A percentile compares a stretch with the other conserved stretches of the same genome.
phyloP scores from a whole-genome alignment of 2,797 vertebrate genomes.

The Poeciliopsis paucimaculata region DNA sequence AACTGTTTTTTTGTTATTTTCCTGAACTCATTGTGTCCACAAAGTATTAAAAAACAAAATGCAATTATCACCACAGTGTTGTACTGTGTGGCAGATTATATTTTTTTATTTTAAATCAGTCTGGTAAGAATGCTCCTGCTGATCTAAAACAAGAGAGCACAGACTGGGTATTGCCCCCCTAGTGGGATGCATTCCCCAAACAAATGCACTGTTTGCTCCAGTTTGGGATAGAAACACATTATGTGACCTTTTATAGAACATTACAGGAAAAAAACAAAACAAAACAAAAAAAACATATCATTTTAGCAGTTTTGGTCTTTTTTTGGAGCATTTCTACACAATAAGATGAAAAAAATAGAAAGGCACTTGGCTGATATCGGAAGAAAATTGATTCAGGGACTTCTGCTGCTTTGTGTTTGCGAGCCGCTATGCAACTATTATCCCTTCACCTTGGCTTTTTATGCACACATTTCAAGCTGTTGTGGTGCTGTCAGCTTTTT shows the following conservation, averaged over 20 bases:
- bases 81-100: not conserved
- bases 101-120: not conserved
- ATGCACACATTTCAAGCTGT: conserved; percentile 20
- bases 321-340: not conserved
- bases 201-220: not conserved
- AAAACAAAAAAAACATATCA: not conserved
- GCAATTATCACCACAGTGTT: not conserved
- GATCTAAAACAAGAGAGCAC: not conserved
- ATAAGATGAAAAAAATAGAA: not conserved
- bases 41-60: not conserved
- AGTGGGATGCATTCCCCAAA: not conserved
- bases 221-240: not conserved
- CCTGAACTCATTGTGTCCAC: not conserved
- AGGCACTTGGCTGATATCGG: not conserved
- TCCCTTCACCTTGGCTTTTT: conserved; percentile 25
- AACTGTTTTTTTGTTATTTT: not conserved
- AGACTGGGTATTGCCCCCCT: not conserved
- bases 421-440: conserved; percentile 3
- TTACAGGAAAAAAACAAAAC: not conserved
- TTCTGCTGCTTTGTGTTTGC: conserved; percentile 3
- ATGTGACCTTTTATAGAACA: not conserved
- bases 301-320: conserved; percentile 1
- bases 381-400: conserved; percentile 10
- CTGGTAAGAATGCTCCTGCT: not conserved
- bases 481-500: conserved; percentile 21